Base-by-base conservation (phyloP, 2,113 vertebrate genomes). In the Bufo gargarizans region DNA sequence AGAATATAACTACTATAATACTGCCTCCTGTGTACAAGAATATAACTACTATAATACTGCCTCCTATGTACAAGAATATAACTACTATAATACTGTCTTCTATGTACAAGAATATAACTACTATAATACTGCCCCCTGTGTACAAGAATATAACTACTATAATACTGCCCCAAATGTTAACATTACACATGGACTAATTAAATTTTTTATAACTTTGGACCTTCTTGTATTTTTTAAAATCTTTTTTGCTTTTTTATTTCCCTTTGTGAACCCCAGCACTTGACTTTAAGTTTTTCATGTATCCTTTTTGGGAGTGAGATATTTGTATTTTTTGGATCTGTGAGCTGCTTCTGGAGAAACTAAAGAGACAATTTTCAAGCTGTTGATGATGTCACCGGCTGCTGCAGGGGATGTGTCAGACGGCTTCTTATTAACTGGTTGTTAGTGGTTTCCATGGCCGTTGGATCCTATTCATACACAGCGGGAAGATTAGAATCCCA, bases 351-450 rank as follows among this genome's bases (percentile, higher is more conserved):
- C 65, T 81, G 6, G 14, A 59, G 65, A 81, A 79, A 49, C 33
- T 63, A 22, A 56, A 81, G 49, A 71, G 33, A 67, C 9, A 71
- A 87, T 81, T 33, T 14, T 84, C 65, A 19, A 53, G 69, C 85
- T 74, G 61, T 20, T 58, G 19, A 47, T 47, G 56, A 87, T 77
- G 58, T 61, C 50, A 55, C 20, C 13, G 43, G 56, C 69, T 81
- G 58, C 55, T 78, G 49, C 22, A 20, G 58, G 63, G 82, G 47
- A 87, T 20, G 8, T 78, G 71, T 59, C 83, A 76, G 17, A 53
- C 50, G 47, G 72, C 71, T 82, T 82, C 78, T 67, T 86, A 87
- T 87, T 87, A 87, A 74, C 86, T 72, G 77, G 53, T 82, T 82
- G 82, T 82, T 87, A 87, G 77, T 72, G 20, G 77, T 22, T 87